A percentile compares a stretch with the other conserved stretches of the same genome.
phyloP scores from a whole-genome alignment of 2,888 invertebrate species.

The Uropetala carovei region DNA sequence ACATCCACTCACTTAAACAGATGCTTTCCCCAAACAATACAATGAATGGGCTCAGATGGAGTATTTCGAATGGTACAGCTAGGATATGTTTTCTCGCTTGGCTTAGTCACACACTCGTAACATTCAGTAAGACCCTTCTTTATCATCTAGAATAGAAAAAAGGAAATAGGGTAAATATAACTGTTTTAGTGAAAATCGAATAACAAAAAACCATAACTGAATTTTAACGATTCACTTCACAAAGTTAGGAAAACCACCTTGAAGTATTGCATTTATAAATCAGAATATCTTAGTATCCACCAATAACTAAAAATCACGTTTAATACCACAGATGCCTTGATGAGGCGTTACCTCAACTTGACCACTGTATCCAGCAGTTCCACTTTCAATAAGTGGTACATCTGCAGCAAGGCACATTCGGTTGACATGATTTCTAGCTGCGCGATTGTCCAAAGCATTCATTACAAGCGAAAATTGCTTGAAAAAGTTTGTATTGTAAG shows the following conservation, averaged over 20 bases:
- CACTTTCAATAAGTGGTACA: constrained; percentile 96
- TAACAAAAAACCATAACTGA: not conserved
- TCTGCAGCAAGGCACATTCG: constrained; percentile 98
- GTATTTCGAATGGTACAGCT: constrained; percentile 99
- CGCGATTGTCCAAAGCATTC: constrained; percentile 97
- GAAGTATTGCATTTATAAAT: no score
- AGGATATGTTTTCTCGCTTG: constrained; percentile 94
- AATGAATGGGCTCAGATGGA: constrained; percentile 99
- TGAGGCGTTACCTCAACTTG: constrained; percentile 79
- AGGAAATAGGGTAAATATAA: not conserved
- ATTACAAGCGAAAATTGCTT: constrained; percentile 93
- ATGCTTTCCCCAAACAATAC: constrained; percentile 99
- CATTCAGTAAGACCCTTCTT: constrained; percentile 94
- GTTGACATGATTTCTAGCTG: constrained; percentile 98
- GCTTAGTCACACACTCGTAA: constrained; percentile 97
- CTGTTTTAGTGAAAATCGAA: no score
- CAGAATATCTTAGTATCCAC: no score
- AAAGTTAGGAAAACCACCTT: no score
- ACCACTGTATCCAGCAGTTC: constrained; percentile 97
- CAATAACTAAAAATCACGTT: no score
- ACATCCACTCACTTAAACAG: constrained; percentile 89
- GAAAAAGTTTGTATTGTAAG: constrained; percentile 94
- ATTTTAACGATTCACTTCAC: no score
- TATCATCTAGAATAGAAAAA: constrained; percentile 79
- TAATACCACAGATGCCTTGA: no score